Base-by-base conservation (phyloP, 2,113 vertebrate species). In the Corythaixoides concolor region DNA sequence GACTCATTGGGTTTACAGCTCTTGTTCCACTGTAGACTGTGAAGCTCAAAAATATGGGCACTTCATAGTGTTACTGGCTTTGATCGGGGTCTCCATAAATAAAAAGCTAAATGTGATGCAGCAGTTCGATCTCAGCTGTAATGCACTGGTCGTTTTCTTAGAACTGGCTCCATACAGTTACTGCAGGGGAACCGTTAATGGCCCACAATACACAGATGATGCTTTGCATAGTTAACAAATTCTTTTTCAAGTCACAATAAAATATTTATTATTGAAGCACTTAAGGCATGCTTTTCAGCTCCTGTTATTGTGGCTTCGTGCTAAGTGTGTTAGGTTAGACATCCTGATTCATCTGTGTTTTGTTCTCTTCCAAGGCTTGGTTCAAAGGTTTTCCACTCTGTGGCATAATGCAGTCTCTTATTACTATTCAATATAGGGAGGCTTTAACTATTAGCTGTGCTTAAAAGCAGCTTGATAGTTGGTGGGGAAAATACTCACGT, bases 191-290 rank as follows among this genome's bases (percentile, higher is more conserved):
- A 37, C 52, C 1, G 0, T 64, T 95, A 95, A 73, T 50, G 53
- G 22, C 45, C 41, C 0, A 1, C 56, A 67, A 18, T 74, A 33
- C 27, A 43, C 2, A 7, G 50, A 80, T n/a, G 30, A 39, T 43
- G n/a, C 11, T 58, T 94, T 92, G 49, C n/a, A 43, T 62, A 73
- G 80, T 96, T 97, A 95, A 96, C 95, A 97, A 92, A 93, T 87
- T 76, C 10, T 91, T 89, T 89, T 83, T 91, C 67, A 80, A 85
- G 87, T 69, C 7, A 10, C 63, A 83, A 80, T 96, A 56, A 94
- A 95, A 77, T 96, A 88, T 96, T 96, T 93, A 91, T 95, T 91
- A 53, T 66, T 60, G 45, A 69, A 95, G 87, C 93, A 91, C 94
- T 97, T 95, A 95, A 81, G 41, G 66, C 74, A 79, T 74, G 67